Percentiles rank a stretch among this genome's conserved stretches.
phyloP scores from a whole-genome alignment of 2,888 invertebrate species.

The Ptychoptera albimana region DNA sequence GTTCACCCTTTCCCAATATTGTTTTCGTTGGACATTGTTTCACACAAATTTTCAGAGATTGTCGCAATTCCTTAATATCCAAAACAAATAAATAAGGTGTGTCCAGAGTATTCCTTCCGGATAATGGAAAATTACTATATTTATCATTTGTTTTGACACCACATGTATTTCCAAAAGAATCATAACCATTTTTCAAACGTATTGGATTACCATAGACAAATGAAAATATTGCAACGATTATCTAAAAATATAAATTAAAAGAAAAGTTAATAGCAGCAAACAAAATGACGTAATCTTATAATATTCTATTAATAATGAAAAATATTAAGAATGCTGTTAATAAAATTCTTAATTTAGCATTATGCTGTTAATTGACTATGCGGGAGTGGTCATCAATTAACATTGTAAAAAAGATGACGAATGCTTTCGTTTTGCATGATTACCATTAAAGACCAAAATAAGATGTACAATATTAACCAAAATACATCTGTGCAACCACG shows the following conservation, averaged over 20 bases:
- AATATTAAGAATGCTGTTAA: slow-evolving; percentile 3
- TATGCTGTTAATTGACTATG: slow-evolving; percentile 2
- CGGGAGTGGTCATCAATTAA: slow-evolving; percentile 4
- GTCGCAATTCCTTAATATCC: slow-evolving; percentile 56
- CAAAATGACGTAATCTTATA: not conserved
- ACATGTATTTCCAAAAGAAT: slow-evolving; percentile 90
- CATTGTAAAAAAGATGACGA: slow-evolving; percentile 4
- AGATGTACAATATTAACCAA: slow-evolving; percentile 61
- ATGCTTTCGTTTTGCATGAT: slow-evolving; percentile 14
- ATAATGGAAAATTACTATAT: slow-evolving; percentile 52
- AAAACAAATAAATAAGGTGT: slow-evolving; percentile 72
- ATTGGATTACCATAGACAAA: slow-evolving; percentile 77
- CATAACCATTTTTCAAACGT: slow-evolving; percentile 77
- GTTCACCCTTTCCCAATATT: slow-evolving; percentile 44
- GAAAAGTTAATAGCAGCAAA: slow-evolving; percentile 9
- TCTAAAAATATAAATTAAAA: slow-evolving; percentile 33
- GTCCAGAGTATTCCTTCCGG: slow-evolving; percentile 65
- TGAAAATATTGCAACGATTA: slow-evolving; percentile 71
- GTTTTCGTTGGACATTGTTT: slow-evolving; percentile 64
- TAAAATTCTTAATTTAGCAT: slow-evolving; percentile 7
- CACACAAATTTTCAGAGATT: slow-evolving; percentile 77
- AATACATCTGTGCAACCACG: slow-evolving; percentile 71
- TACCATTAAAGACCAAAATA: slow-evolving; percentile 78
- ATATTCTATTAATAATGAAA: slow-evolving; percentile 2
- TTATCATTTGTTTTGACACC: slow-evolving; percentile 65